phyloP scores from a whole-genome alignment of 2,113 vertebrate species.

The Panthera uncia region DNA sequence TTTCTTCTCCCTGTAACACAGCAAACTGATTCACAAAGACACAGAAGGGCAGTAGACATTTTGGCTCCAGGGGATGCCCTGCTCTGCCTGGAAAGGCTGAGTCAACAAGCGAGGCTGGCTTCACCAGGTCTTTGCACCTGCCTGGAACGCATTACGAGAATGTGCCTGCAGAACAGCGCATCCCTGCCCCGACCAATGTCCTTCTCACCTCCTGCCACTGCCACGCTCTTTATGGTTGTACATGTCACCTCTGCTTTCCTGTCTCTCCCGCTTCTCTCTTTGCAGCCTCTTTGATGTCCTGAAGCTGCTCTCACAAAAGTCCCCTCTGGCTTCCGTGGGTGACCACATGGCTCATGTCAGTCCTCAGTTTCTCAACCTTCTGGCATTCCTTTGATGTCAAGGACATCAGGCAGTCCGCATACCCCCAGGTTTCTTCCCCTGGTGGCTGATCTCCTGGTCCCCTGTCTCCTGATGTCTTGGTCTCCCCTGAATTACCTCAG shows the following conservation, averaged over 20 bases:
- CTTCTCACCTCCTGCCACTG: no score
- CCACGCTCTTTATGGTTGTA: background rate
- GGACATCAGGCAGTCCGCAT: rapidly evolving
- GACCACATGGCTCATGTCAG: background rate
- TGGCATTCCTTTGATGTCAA: background rate
- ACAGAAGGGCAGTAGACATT: background rate
- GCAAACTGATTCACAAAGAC: background rate
- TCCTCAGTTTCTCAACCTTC: background rate
- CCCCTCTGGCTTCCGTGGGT: rapidly evolving
- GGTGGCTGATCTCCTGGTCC: background rate
- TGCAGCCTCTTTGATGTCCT: background rate
- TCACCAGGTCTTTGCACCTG: background rate
- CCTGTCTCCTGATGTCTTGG: no score
- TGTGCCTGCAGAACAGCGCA: background rate
- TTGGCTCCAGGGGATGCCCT: background rate
- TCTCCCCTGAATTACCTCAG: background rate
- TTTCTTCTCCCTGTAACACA: background rate
- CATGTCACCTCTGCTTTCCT: background rate
- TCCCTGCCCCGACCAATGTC: rapidly evolving
- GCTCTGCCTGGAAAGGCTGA: background rate
- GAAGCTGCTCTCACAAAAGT: background rate
- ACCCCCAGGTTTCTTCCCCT: no score
- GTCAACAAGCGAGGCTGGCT: background rate
- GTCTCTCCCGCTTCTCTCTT: background rate
- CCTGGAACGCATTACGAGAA: background rate